Base-by-base conservation (phyloP, 2,113 vertebrate species). In the Galeopterus variegatus region DNA sequence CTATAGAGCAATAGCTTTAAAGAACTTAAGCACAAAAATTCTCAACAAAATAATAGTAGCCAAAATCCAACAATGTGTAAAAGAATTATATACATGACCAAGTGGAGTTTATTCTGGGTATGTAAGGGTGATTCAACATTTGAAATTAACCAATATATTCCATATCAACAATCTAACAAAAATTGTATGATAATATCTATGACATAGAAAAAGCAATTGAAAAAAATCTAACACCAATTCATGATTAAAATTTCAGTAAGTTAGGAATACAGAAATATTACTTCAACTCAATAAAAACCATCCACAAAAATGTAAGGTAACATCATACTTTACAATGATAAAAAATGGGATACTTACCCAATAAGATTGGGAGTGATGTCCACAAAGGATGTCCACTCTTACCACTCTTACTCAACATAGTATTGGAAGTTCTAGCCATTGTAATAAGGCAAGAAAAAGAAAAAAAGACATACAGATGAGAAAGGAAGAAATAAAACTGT, bases 1-100 rank as follows among this genome's bases (percentile, higher is more conserved):
- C 18, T 81, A 23, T 7, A 83, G 31, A 82, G 56, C 2, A 79
- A 24, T 9, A 70, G n/a, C 4, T 67, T 24, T 80, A 58, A 81
- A 65, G 50, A 92, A 84, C 2, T 36, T n/a, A 72, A 64, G 48
- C 72, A 10, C 4, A 79, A 60, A 88, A 94, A 69, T 90, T 11
- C 45, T 56, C 45, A 83, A 70, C 19, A 70, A 96, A 92, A 54
- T 48, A 93, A 70, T 28, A 80, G 54, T 48, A 88, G 45, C 31
- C 45, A 58, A 21, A 77, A 76, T 91, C 8, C 54, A 77, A 91
- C 17, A 56, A 88, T n/a, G 14, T 26, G 64, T 70, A n/a, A 56
- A 93, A 70, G 11, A 88, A 75, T 72, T 41, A 80, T 41, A 5
- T 3, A 65, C 15, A 41, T 52, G 76, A 75, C 31, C 15, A 91